These are phyloP conservation scores for Rhyacophila evoluta DNA, from an alignment of 2,888 invertebrate species.

Conservation along the genomic window DNA sequence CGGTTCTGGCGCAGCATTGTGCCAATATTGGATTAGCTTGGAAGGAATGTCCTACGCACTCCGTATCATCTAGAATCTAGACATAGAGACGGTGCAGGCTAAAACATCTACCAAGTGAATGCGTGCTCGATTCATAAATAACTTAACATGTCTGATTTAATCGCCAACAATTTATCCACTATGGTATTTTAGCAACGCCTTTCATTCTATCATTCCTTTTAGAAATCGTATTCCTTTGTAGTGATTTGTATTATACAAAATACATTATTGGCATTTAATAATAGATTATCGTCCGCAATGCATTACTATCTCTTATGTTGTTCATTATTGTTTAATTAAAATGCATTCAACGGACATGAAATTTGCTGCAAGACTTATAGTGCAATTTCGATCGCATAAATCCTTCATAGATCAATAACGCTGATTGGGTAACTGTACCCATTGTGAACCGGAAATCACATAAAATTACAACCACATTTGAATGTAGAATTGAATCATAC, in stretches of 20 bases:
- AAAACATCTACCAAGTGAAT: too few relatives aligned
- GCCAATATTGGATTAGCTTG: too few relatives aligned
- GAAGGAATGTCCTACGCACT: too few relatives aligned
- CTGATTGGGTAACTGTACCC: neutral
- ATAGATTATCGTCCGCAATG: neutral
- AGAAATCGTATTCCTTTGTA: neutral
- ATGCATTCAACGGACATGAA: neutral
- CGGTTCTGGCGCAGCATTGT: too few relatives aligned
- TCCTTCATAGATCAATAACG: neutral
- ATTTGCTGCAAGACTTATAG: neutral
- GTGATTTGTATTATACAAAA: neutral
- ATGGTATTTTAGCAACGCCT: neutral
- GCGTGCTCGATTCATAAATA: too few relatives aligned
- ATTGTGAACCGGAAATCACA: neutral
- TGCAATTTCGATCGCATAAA: neutral
- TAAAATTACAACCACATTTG: too few relatives aligned
- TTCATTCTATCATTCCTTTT: neutral
- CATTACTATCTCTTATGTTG: neutral
- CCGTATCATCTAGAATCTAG: too few relatives aligned
- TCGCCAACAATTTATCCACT: too few relatives aligned
- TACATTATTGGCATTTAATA: neutral
- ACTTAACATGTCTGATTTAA: too few relatives aligned
- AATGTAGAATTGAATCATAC: too few relatives aligned
- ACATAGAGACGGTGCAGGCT: too few relatives aligned
- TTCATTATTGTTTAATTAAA: conserved; percentile 11